phyloP scores from a whole-genome alignment of 2,797 vertebrate genomes.

The Morelia viridis region DNA sequence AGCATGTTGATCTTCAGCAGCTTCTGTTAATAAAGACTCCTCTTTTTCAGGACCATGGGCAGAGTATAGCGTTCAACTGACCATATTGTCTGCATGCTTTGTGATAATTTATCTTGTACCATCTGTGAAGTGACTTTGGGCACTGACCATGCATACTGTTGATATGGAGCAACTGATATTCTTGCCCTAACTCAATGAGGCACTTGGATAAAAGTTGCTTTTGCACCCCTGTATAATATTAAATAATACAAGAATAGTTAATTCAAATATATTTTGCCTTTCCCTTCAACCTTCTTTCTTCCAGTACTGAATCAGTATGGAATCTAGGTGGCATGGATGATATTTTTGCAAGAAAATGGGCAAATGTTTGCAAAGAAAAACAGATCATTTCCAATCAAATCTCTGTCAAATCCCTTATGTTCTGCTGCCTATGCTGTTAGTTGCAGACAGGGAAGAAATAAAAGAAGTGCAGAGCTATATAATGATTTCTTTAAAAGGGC shows the following conservation, averaged over 20 bases:
- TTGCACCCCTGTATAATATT: not conserved
- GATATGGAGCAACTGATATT: not conserved
- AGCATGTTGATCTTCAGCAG: not conserved
- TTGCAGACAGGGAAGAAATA: not conserved
- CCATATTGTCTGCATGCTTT: not conserved
- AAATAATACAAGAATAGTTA: not conserved
- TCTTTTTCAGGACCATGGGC: constrained; percentile 11
- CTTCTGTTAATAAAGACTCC: not conserved
- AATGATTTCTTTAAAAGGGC: constrained; percentile 48
- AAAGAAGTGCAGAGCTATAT: constrained; percentile 33
- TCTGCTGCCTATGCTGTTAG: not conserved
- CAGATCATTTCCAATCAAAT: not conserved
- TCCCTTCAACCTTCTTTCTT: not conserved
- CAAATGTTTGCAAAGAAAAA: not conserved
- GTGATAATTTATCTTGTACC: not conserved
- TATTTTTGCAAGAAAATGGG: not conserved
- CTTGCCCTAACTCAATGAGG: not conserved
- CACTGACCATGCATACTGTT: not conserved
- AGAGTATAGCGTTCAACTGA: not conserved
- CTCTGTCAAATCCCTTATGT: not conserved
- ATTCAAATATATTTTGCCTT: not conserved
- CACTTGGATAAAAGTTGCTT: not conserved
- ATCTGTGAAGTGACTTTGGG: not conserved
- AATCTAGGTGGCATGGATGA: not conserved
- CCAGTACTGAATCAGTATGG: not conserved